Evolutionary conservation across 1,140 invertebrate species (phyloP).

Genomic region (Platyura marginata): DNA sequence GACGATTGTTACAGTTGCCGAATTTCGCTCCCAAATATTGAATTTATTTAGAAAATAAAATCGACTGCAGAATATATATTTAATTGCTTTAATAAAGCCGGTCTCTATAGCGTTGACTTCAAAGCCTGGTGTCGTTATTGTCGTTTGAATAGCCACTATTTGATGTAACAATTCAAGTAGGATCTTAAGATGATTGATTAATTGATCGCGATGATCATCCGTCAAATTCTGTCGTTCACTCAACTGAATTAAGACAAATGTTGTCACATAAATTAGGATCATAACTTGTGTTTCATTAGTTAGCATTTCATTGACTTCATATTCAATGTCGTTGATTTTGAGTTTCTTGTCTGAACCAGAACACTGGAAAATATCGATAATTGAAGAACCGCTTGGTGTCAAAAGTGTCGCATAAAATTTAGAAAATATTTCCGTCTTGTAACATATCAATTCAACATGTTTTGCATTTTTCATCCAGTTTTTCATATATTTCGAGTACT

Average conservation of each 20-base stretch:
- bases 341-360: not conserved
- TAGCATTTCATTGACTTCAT: not conserved
- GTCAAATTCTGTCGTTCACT: not conserved
- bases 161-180: not conserved
- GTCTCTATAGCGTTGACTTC: not conserved
- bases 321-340: not conserved
- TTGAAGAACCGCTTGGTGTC: too few species aligned
- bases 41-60: constrained; percentile 12
- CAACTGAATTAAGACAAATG: not conserved
- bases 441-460: not conserved
- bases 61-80: constrained; percentile 15
- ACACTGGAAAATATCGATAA: not conserved
- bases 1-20: constrained; percentile 10
- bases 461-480: constrained; percentile 5
- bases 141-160: constrained; percentile 1
- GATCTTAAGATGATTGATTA: not conserved
- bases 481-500: constrained; percentile 10
- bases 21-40: constrained; percentile 4
- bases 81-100: constrained; percentile 6
- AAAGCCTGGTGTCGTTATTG: constrained; percentile 1
- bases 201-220: not conserved
- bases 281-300: not conserved
- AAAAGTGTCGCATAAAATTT: not conserved
- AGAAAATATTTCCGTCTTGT: not conserved
- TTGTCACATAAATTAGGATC: not conserved